These are phyloP conservation scores for Elanoides forficatus DNA, from an alignment of 2,113 vertebrate species.

Conservation along the genomic window DNA sequence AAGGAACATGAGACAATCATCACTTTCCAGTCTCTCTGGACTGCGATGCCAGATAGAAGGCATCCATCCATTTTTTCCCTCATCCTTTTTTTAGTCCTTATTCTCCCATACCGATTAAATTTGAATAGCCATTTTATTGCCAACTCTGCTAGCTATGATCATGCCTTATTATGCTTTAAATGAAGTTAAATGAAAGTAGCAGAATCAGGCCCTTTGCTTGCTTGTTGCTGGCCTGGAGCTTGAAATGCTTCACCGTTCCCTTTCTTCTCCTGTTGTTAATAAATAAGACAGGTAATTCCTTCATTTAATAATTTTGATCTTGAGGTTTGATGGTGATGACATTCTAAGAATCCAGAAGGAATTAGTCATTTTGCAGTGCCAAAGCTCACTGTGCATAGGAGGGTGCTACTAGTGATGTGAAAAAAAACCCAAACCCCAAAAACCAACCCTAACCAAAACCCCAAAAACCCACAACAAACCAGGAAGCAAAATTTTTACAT, in stretches of 20 bases:
- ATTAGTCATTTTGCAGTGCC: slow-evolving; percentile 24
- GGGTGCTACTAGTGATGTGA: not conserved
- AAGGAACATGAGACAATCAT: slow-evolving; percentile 57
- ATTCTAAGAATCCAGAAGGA: not conserved
- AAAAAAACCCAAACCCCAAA: not conserved
- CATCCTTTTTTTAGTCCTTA: slow-evolving; percentile 27
- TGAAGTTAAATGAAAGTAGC: not conserved
- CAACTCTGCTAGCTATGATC: slow-evolving; percentile 26
- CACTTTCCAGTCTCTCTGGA: slow-evolving; percentile 43
- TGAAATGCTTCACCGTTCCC: not conserved
- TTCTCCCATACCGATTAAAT: slow-evolving; percentile 14
- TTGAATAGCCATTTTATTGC: slow-evolving; percentile 60
- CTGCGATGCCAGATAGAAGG: slow-evolving; percentile 51
- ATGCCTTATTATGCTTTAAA: not conserved
- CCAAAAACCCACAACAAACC: not conserved
- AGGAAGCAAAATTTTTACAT: not conserved
- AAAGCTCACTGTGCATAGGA: not conserved
- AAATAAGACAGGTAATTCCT: not conserved
- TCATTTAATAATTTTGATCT: not conserved
- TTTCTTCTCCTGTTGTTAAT: not conserved
- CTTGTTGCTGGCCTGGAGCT: not conserved
- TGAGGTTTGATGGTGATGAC: not conserved
- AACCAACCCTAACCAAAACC: not conserved
- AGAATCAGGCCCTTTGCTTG: not conserved
- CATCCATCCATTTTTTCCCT: slow-evolving; percentile 46